A percentile compares a stretch with the other conserved stretches of the same genome.
Evolutionary conservation across 2,797 vertebrate species (phyloP).

Genomic region (Ambastaia sidthimunki): DNA sequence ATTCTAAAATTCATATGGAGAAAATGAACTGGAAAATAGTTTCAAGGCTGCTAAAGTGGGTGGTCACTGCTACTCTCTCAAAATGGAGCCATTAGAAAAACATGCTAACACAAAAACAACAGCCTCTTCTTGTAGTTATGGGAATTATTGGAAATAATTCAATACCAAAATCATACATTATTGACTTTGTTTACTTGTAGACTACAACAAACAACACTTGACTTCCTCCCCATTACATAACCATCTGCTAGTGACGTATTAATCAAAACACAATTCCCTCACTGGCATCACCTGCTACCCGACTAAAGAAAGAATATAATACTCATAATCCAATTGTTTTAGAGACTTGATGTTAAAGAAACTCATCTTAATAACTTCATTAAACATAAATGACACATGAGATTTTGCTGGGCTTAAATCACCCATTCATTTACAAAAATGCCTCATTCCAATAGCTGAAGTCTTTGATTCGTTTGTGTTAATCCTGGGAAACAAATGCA

Average conservation of each 20-base stretch:
- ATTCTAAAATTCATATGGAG: not conserved
- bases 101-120: not conserved
- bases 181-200: not conserved
- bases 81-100: not conserved
- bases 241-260: not conserved
- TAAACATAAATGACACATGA: not conserved
- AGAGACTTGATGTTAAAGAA: no score
- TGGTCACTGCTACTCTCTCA: not conserved
- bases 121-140: not conserved
- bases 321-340: not conserved
- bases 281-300: not conserved
- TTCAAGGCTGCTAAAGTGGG: not conserved
- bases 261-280: not conserved
- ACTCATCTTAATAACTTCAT: not conserved
- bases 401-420: slow-evolving; percentile 6
- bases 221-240: not conserved
- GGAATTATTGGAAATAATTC: not conserved
- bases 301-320: not conserved
- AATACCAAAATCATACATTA: not conserved
- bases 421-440: not conserved
- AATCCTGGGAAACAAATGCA: slow-evolving; percentile 4
- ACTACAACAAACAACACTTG: not conserved
- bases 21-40: not conserved
- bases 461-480: not conserved
- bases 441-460: not conserved